Conservation (phyloP, 2,797 vertebrate genomes). For the Denticeps clupeoides region DNA sequence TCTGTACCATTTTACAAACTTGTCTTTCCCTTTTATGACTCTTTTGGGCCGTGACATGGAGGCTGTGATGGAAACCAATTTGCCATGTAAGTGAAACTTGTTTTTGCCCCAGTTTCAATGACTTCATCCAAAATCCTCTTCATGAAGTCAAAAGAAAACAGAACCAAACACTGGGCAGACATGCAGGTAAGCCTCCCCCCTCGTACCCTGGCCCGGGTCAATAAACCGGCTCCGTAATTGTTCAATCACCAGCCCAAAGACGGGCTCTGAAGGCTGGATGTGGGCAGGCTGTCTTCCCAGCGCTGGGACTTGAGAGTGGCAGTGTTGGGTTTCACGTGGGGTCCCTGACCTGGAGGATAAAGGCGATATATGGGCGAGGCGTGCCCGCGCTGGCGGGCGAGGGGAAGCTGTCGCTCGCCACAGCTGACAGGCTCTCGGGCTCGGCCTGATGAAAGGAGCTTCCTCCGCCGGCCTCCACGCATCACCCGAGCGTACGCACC, state of each 20-base stretch:
- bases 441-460: constrained; percentile 29
- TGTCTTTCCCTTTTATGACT: constrained; percentile 35
- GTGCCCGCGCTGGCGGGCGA: constrained; percentile 48
- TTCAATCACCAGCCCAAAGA: constrained; percentile 47
- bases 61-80: constrained; percentile 51
- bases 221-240: constrained; percentile 61
- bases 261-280: constrained; percentile 40
- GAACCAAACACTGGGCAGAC: constrained; percentile 32
- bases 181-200: constrained; percentile 29
- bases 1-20: constrained; percentile 28
- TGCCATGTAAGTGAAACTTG: constrained; percentile 61
- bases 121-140: constrained; percentile 47
- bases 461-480: constrained; percentile 6
- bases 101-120: constrained; percentile 45
- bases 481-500: constrained; percentile 12
- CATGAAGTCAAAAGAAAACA: constrained; percentile 39
- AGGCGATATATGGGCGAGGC: constrained; percentile 32
- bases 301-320: constrained; percentile 14
- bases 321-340: constrained; percentile 50
- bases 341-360: constrained; percentile 20
- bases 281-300: constrained; percentile 30
- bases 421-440: constrained; percentile 28
- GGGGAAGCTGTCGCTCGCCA: constrained; percentile 31
- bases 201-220: constrained; percentile 34
- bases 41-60: constrained; percentile 43